Base-by-base conservation (phyloP, 2,888 invertebrate genomes). In the Caenorhabditis imperialis region DNA sequence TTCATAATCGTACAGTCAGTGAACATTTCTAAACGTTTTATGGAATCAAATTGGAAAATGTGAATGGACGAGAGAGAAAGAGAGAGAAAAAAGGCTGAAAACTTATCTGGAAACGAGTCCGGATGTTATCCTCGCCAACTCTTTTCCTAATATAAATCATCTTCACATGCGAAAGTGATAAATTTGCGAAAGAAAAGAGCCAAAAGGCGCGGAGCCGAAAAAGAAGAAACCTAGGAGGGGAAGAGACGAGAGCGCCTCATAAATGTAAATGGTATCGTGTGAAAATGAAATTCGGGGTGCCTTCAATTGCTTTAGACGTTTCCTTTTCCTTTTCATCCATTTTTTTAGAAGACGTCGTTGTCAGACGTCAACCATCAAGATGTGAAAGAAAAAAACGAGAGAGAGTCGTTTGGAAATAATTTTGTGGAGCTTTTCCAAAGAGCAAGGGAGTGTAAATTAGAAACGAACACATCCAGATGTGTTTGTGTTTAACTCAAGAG, bases 221-320 rank as follows among this genome's bases (percentile, higher is more conserved):
- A 45, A 45, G 50, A 53, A 45, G 54, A 67, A 67, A 67, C 51
- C 50, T 57, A 54, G 47, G 25, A 22, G 50, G 38, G 25, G 16
- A 27, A 37, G 35, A 57, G 38, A 37, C 45, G 54, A 55, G 53
- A 55, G 53, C 50, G 65, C 44, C 67, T 67, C 67, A 67, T 67
- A 67, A 67, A 67, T 57, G 67, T 67, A 57, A 67, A 67, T 67
- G 67, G 67, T 67, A 67, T 67, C 67, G 67, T 67, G 67, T 67
- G 67, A 67, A 67, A 67, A 57, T 58, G 67, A 65, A 65, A 65
- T 65, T 65, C 48, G 47, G 65, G 38, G n/a, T n/a, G n/a, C n/a
- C n/a, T n/a, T n/a, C n/a, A n/a, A n/a, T n/a, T n/a, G n/a, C n/a
- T n/a, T n/a, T n/a, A 30, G 27, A 51, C 47, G 53, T 47, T 37